Base-by-base conservation (phyloP, 2,113 vertebrate species). In the Pollachius pollachius region DNA sequence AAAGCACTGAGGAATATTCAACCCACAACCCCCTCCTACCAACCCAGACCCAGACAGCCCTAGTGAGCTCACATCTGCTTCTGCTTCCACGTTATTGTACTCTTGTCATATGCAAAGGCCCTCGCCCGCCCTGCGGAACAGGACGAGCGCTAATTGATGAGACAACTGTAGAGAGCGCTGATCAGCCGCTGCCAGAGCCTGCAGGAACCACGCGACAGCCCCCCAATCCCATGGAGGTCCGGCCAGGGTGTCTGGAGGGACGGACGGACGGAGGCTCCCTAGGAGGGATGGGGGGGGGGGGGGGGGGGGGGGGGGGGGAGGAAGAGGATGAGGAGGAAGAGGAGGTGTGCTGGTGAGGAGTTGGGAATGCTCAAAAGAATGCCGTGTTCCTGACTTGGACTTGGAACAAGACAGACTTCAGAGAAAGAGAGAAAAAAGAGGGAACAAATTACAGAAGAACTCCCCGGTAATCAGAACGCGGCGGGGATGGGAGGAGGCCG, bases 161-260 rank as follows among this genome's bases (percentile, higher is more conserved):
- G 87, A 85, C 87, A 87, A 83, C 82, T 81, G 72, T 81, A 83
- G 87, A 27, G 4, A 89, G 84, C 71, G 64, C 21, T 75, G 73
- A 86, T 85, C 76, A 80, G 75, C 74, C 69, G 69, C 59, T 27
- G 27, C 27, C 67, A 62, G 75, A 79, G 60, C 76, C 79, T 86
- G 81, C 64, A 67, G 70, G 64, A 89, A 81, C 67, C 72, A 74
- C 72, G 77, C 81, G 77, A 79, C 66, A 64, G 70, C 52, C 61
- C 65, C 65, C 52, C 52, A 16, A 15, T 16, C 27, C 3, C 58
- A 72, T 58, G 48, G 54, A 48, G 62, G 71, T 70, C 70, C 76
- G 23, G 69, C 41, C 73, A 70, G 68, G 65, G 73, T 62, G 65
- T 78, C 68, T 85, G 78, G 66, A 68, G 70, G 67, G 59, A 66